Evolutionary conservation across 2,113 vertebrate species (phyloP).

Genomic region (Rana temporaria): DNA sequence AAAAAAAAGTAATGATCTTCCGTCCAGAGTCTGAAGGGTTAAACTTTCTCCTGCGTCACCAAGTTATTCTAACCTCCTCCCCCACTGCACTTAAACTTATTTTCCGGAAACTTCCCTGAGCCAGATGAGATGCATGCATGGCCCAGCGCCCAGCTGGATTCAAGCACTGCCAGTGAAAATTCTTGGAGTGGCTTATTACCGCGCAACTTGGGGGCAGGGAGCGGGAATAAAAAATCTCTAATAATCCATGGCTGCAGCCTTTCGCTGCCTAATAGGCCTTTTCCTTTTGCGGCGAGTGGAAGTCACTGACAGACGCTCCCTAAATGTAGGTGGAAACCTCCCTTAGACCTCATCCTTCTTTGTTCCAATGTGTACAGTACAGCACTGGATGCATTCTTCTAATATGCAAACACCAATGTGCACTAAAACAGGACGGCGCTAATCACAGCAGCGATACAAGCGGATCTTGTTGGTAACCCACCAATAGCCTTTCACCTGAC

Average conservation of each 20-base stretch:
- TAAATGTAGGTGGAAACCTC: not conserved
- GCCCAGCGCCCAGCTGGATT: slow-evolving; percentile 30
- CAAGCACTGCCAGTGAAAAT: slow-evolving; percentile 46
- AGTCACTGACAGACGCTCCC: not conserved
- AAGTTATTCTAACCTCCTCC: slow-evolving; percentile 54
- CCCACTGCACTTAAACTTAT: slow-evolving; percentile 41
- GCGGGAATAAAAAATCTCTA: not conserved
- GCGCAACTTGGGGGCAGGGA: slow-evolving; percentile 54
- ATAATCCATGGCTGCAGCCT: not conserved
- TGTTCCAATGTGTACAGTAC: slow-evolving; percentile 34
- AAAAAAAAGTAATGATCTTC: too few relatives aligned
- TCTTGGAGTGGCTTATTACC: slow-evolving; percentile 54
- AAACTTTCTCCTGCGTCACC: slow-evolving; percentile 35
- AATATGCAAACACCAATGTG: not conserved
- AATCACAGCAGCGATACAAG: too few relatives aligned
- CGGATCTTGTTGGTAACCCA: too few relatives aligned
- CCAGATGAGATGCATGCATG: slow-evolving; percentile 40
- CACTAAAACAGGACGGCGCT: not conserved
- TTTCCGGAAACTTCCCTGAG: slow-evolving; percentile 51
- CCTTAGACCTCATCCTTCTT: not conserved
- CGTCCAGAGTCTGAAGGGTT: not conserved
- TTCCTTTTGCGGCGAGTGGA: not conserved
- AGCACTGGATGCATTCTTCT: not conserved
- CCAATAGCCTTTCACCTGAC: not conserved
- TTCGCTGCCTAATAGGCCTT: not conserved